Base-by-base conservation (phyloP, 2,113 vertebrate genomes). In the Tylochromis polylepis region DNA sequence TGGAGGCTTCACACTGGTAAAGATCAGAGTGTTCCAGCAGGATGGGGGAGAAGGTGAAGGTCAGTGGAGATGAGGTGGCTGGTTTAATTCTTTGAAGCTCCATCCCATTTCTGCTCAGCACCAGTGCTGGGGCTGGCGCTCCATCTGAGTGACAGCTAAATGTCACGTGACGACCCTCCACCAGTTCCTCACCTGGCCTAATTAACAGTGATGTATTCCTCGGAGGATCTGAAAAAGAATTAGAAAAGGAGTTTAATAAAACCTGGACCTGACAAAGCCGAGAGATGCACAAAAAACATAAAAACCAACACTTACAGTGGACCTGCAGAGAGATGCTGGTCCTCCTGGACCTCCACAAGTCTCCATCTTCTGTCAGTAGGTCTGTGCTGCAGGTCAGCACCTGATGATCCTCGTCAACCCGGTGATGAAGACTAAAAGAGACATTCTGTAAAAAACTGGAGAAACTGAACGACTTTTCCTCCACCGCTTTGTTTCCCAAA, bases 131-230 rank as follows among this genome's bases (percentile, higher is more conserved):
- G 80, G 92, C 83, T 2, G 95, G 89, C 77, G 88, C 83, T 56
- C 93, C 92, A 0, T 89, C 80, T 51, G 94, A 93, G 24, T 2
- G 70, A 41, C 95, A 95, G 85, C 85, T 90, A 3, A 95, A 88
- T 67, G 88, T 96, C 87, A 91, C 60, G 36, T 78, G 55, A 24
- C 87, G 84, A 62, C 94, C 95, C 56, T 95, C 95, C 57, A 93
- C 93, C 18, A 89, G 92, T 31, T 82, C 90, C 38, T 88, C 88
- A 43, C 59, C 57, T 77, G 94, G 95, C 83, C 94, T 96, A 88
- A 94, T 85, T 10, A 18, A 90, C 60, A 97, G 89, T 3, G 85
- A 41, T 38, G 92, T 95, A 6, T 89, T 94, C 91, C 93, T 95
- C 15, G 89, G 95, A 91, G 93, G 89, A 89, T 87, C 95, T 97